Percentiles rank a stretch among this genome's conserved stretches.
These are phyloP conservation scores for Polypterus senegalus DNA, from an alignment of 2,113 vertebrate genomes.

Conservation along the genomic window DNA sequence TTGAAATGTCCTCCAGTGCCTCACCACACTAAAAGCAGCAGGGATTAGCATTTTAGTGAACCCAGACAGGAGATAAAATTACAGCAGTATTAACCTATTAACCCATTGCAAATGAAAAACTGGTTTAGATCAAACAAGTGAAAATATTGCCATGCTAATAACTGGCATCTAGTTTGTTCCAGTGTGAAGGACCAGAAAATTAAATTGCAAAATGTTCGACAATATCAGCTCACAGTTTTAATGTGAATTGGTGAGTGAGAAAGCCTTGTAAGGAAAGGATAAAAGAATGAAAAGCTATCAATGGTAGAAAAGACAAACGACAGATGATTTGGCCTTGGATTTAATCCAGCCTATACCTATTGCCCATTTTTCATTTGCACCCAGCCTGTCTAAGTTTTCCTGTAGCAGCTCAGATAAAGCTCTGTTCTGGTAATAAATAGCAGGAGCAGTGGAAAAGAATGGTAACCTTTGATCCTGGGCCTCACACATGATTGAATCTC, in stretches of 20 bases:
- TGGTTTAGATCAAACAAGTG: not conserved
- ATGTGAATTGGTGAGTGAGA: too few relatives aligned
- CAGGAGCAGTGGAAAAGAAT: constrained; percentile 9
- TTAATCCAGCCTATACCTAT: constrained; percentile 29
- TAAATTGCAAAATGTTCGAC: too few relatives aligned
- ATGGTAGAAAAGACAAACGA: constrained; percentile 26
- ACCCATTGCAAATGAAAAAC: not conserved
- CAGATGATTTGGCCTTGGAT: constrained; percentile 44
- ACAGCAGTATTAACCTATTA: not conserved
- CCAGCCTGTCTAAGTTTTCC: not conserved
- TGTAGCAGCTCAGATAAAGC: constrained; percentile 10
- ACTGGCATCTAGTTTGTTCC: too few relatives aligned
- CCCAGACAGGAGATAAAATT: not conserved
- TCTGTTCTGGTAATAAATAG: constrained; percentile 7
- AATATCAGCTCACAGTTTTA: too few relatives aligned
- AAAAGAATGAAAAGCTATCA: constrained; percentile 1
- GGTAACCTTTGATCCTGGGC: not conserved
- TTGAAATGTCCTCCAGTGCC: constrained; percentile 36
- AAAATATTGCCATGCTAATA: too few relatives aligned
- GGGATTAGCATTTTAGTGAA: constrained; percentile 12
- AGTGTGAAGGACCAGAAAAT: too few relatives aligned
- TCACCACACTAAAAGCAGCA: constrained; percentile 9
- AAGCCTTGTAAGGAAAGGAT: too few relatives aligned
- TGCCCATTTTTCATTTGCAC: constrained; percentile 37
- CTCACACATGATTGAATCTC: constrained; percentile 2